These are phyloP conservation scores for Akabosia matsudoensis DNA, from an alignment of 1,140 invertebrate species.

Conservation along the genomic window DNA sequence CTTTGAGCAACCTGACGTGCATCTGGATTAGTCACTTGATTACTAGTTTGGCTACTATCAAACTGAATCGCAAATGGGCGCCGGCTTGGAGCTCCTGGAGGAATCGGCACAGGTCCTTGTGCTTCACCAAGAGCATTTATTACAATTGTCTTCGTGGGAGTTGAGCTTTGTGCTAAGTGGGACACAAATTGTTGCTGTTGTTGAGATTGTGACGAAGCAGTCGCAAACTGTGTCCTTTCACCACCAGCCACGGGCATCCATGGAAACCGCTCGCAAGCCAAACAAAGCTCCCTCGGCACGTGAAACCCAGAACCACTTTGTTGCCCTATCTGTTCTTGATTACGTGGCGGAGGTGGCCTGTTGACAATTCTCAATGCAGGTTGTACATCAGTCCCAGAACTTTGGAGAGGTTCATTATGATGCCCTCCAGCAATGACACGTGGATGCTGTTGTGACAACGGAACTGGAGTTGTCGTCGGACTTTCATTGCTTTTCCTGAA, in stretches of 20 bases:
- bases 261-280: conserved; percentile 45
- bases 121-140: conserved; percentile 32
- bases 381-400: conserved; percentile 3
- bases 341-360: neutral
- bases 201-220: conserved; percentile 4
- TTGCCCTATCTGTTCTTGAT: neutral
- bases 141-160: conserved; percentile 28
- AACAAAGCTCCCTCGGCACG: conserved; percentile 38
- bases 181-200: conserved; percentile 12
- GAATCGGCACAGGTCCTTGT: neutral
- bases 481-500: conserved; percentile 29
- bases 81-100: conserved; percentile 5
- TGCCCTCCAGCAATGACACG: neutral
- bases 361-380: conserved; percentile 5
- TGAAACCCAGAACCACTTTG: conserved; percentile 25
- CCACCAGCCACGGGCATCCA: conserved; percentile 43
- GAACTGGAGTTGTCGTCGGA: neutral
- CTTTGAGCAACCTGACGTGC: conserved; percentile 4
- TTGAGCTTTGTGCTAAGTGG: neutral
- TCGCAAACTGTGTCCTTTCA: conserved; percentile 7
- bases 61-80: conserved; percentile 40
- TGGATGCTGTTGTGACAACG: neutral
- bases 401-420: neutral
- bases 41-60: conserved; percentile 20
- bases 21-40: conserved; percentile 2